Conservation (phyloP, 2,797 vertebrate species). For the Manis javanica region DNA sequence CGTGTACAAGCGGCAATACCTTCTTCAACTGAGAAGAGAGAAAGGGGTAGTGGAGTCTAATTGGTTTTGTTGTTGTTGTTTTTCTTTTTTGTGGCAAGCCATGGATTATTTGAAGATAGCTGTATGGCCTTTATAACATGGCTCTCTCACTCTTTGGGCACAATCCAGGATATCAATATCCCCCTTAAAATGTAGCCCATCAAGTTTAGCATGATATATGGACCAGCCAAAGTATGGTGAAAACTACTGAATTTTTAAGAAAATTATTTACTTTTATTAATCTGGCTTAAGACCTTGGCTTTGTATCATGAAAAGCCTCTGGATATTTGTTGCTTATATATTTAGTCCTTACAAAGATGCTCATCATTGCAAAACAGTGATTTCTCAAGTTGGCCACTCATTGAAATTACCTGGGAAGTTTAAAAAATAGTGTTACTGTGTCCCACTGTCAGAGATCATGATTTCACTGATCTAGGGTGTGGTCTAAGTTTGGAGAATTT, state of each 20-base stretch:
- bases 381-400: background rate
- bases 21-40: background rate
- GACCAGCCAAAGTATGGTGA: background rate
- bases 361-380: background rate
- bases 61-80: background rate
- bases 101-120: constrained; percentile 13
- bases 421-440: background rate
- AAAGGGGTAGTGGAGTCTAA: background rate
- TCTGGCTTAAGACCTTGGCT: background rate
- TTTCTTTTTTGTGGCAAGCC: background rate
- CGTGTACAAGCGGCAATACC: background rate
- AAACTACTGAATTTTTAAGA: background rate
- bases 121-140: background rate
- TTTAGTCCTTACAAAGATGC: background rate
- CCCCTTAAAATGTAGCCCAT: background rate
- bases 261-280: constrained; percentile 6
- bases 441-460: background rate
- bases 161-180: background rate
- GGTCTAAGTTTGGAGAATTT: background rate
- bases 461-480: background rate
- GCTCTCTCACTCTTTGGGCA: background rate
- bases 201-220: background rate
- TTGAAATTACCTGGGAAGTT: background rate
- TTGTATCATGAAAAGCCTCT: background rate
- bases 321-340: background rate